Evolutionary conservation across 2,113 vertebrate species (phyloP), one percentile per base, ranked within the genome.

Genomic region (Thinocorus orbignyianus): DNA sequence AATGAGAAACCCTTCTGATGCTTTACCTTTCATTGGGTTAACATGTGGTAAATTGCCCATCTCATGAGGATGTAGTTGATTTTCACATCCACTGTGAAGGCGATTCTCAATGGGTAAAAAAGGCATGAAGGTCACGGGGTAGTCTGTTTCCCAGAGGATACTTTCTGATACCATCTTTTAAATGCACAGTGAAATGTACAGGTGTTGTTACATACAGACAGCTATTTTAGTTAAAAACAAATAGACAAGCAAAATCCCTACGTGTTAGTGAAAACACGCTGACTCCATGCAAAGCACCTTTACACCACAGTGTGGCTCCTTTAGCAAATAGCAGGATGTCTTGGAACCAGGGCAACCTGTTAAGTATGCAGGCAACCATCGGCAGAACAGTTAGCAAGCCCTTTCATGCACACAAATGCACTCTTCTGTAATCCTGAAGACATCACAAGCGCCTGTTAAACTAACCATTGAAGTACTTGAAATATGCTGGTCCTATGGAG

Each of bases 381-480:
- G 0, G 11, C 48, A 70, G 6, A 7, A 1, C n/a, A 18, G 28
- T 31, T 39, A 52, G 58, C 17, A 37, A 42, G 42, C 12, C 9
- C 6, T 74, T 82, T 16, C 18, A 9, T 7, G 31, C 57, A 11
- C 12, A n/a, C 6, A 72, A 58, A 62, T 24, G 6, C 10, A 41
- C 20, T 18, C 11, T 30, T 54, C 41, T 13, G 5, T 0, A 0
- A 13, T 49, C 10, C 25, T 23, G 42, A 46, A 58, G 28, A 37
- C 20, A 15, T 39, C 6, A 22, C 17, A 86, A 42, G 41, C 20
- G 30, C 17, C 7, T 22, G 30, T 7, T 31, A 35, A 82, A 78
- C 41, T 23, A 74, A 1, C 35, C 14, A 2, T 13, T 0, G 0
- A 58, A 23, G 16, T 55, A n/a, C 19, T 33, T 76, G 28, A 51